Base-by-base conservation (phyloP, 2,888 invertebrate species). In the Chromoteleia sp. region DNA sequence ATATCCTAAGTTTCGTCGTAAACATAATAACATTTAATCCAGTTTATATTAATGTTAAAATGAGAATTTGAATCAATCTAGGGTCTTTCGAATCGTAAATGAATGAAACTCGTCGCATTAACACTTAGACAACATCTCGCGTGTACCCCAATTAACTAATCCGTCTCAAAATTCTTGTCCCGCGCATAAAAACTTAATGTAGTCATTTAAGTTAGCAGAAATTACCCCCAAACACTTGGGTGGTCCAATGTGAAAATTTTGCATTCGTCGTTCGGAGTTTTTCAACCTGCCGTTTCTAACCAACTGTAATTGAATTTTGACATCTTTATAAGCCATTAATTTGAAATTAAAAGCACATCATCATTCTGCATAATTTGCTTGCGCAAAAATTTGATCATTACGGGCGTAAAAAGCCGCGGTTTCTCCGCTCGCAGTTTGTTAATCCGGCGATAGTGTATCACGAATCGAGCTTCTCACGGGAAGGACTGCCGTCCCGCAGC, bases 391-490 rank as follows among this genome's bases (percentile, higher is more conserved):
- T 43, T 50, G 39, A 50, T 56, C 36, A 14, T 75, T 43, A 56
- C 41, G 29, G 45, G 17, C 29, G 14, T 48, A 75, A 75, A 75
- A 48, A 67, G 63, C 14, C 30, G 10, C 19, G 29, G n/a, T n/a
- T 12, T 54, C 65, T 56, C 50, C 19, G 12, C 19, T 30, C 43
- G 68, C 70, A 65, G 73, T 78, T 79, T 67, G 67, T 73, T 79
- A 73, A 73, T 63, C 17, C 19, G 33, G 29, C 41, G 67, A 56
- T 65, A 58, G 78, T 59, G 65, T 45, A 67, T 79, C 59, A 54
- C 25, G 52, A 48, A 67, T 73, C 45, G 30, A 48, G 65, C 67
- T 79, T 79, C 79, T 79, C 73, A 73, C 61, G 79, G 61, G 19
- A 67, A 33, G 33, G 43, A 21, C 30, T 39, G 48, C 58, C 41